A percentile compares a stretch with the other conserved stretches of the same genome.
Conservation (phyloP, 2,113 vertebrate species). For the Apteryx mantelli region DNA sequence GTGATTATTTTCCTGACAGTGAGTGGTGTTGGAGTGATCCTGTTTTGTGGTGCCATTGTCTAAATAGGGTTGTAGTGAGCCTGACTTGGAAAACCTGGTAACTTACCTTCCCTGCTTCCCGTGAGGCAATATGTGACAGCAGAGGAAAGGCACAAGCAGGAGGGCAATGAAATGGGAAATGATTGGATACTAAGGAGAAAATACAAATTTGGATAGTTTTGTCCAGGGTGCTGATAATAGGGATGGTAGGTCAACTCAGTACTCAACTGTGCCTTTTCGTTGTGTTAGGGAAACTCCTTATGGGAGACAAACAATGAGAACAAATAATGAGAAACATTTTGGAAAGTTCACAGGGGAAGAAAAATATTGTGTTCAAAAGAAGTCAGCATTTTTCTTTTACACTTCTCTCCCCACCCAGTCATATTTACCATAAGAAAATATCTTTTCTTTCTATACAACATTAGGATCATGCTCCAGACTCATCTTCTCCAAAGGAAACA, state of each 20-base stretch:
- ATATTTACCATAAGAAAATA: background rate
- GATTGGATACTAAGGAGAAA: background rate
- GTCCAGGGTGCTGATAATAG: background rate
- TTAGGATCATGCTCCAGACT: background rate
- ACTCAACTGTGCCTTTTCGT: background rate
- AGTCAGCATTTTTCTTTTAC: background rate
- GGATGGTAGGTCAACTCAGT: background rate
- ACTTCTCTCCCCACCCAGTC: background rate
- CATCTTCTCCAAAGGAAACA: background rate
- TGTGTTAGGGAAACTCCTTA: background rate
- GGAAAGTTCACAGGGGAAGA: background rate
- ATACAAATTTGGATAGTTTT: background rate
- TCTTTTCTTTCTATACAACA: background rate
- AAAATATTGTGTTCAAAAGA: background rate
- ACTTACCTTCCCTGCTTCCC: background rate
- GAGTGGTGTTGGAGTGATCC: background rate
- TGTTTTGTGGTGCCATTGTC: background rate
- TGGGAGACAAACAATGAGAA: background rate
- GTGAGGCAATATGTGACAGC: background rate
- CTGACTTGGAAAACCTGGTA: background rate
- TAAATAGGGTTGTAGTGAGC: background rate
- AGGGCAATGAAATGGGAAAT: background rate
- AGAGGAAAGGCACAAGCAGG: background rate
- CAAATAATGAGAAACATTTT: too few species aligned
- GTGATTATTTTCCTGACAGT: background rate